Evolutionary conservation across 2,113 vertebrate species (phyloP).

Genomic region (Rhagologus leucostigma): DNA sequence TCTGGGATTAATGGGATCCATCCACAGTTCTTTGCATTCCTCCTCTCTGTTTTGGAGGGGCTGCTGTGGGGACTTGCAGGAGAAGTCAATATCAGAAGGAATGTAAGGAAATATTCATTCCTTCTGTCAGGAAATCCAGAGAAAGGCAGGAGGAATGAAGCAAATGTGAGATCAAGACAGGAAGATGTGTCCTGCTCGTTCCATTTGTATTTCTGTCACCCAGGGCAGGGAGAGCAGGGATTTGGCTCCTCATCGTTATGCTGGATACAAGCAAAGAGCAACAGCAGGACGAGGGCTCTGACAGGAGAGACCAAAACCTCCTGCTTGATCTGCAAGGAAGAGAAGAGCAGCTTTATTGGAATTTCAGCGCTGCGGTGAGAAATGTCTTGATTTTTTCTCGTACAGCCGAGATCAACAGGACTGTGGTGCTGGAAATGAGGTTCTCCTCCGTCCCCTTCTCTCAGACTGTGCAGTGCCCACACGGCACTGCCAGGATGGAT

Average conservation of each 20-base stretch:
- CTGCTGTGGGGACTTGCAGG: neutral
- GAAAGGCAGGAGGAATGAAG: neutral
- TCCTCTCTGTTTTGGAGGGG: neutral
- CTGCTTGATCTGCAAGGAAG: neutral
- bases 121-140: slow-evolving; percentile 2
- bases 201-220: neutral
- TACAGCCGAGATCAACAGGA: neutral
- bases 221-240: neutral
- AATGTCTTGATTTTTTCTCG: neutral
- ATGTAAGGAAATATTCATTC: slow-evolving; percentile 8
- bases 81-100: neutral
- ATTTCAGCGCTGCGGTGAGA: neutral
- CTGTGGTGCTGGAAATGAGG: neutral
- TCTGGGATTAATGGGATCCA: neutral
- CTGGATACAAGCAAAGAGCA: neutral
- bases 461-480: accelerated
- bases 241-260: neutral
- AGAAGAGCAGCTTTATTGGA: neutral
- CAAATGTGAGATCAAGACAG: neutral
- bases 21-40: neutral
- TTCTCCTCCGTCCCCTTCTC: neutral
- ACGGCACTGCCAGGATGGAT: neutral
- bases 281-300: neutral
- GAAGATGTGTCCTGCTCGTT: neutral
- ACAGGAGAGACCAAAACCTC: neutral